A percentile compares a stretch with the other conserved stretches of the same genome.
Conservation (phyloP, 2,113 vertebrate species). For the Centropristis striata region DNA sequence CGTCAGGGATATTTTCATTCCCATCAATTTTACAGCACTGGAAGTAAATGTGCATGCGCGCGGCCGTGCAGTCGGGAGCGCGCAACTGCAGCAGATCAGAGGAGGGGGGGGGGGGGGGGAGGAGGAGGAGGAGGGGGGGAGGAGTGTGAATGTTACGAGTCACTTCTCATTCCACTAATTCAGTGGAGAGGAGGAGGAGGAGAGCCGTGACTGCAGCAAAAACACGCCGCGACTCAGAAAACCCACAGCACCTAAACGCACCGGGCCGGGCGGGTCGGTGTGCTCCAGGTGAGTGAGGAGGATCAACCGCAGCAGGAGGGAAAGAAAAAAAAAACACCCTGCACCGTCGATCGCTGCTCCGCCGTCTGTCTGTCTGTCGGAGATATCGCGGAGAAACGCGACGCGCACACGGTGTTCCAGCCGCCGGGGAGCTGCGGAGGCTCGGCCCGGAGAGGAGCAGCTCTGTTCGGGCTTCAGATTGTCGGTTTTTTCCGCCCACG, state of each 20-base stretch:
- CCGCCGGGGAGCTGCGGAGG: not conserved
- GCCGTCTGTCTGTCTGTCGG: not conserved
- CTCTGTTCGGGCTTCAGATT: not conserved
- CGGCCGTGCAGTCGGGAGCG: conserved; percentile 34
- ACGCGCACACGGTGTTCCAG: not conserved
- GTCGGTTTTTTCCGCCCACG: not conserved
- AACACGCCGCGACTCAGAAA: conserved; percentile 7
- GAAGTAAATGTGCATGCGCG: conserved; percentile 49
- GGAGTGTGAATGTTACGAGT: conserved; percentile 48
- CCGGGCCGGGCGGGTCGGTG: conserved; percentile 15
- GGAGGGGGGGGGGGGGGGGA: not conserved
- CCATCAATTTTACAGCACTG: conserved; percentile 63
- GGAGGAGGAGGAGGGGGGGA: not conserved
- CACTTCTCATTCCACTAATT: conserved; percentile 68
- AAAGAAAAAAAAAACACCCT: not conserved
- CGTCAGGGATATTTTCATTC: conserved; percentile 50
- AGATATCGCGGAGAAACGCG: not conserved
- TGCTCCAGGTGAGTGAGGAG: conserved; percentile 59
- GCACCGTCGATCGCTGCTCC: not conserved
- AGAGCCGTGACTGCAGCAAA: conserved; percentile 43
- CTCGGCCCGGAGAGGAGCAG: not conserved
- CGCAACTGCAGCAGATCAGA: conserved; percentile 73
- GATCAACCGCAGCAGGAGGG: not conserved
- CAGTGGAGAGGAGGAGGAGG: conserved; percentile 29
- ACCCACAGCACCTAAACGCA: conserved; percentile 52